Evolutionary conservation across 2,113 vertebrate genomes (phyloP), one percentile per base, ranked within the genome.

Genomic region (Diglossa brunneiventris): DNA sequence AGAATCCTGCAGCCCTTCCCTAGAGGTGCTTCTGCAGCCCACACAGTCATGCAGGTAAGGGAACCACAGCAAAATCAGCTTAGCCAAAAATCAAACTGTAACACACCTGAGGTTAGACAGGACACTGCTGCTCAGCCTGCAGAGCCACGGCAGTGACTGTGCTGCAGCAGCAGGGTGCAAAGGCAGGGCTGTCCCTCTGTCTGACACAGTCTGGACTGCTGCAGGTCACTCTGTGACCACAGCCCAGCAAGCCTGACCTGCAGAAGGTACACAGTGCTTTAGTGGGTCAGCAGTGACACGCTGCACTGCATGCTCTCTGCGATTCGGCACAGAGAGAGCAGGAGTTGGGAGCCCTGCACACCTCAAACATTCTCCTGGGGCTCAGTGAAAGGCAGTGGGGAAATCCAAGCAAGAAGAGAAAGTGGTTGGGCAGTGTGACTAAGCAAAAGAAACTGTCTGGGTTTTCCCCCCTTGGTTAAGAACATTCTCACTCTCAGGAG

Each of bases 311-410:
- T 28, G 68, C 31, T n/a, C 84, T 82, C 41, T 66, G 64, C 61
- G 2, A 3, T 42, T 16, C 0, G 0, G 42, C 52, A 50, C 0
- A 0, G 0, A 28, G 9, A 31, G 53, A 62, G 39, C 31, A 23
- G 24, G 33, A n/a, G 17, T 0, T 21, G 37, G 37, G 41, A 79
- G 44, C 31, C 13, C 62, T 58, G 62, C 49, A 49, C 53, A 49
- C 44, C 31, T 79, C 78, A 39, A 22, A 67, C 35, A 6, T 13
- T 41, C 31, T 49, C 13, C 31, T 53, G 63, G 8, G 26, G 30
- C 30, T 89, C 55, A 31, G 63, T 13, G 27, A 83, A 74, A 77
- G 31, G 55, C 83, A 49, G 16, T 7, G 35, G 52, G 47, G 69
- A 81, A 92, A 74, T 35, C 49, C 42, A 79, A 75, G 70, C 1